Base-by-base conservation (phyloP, 1,140 invertebrate genomes). In the Brachionus angularis region DNA sequence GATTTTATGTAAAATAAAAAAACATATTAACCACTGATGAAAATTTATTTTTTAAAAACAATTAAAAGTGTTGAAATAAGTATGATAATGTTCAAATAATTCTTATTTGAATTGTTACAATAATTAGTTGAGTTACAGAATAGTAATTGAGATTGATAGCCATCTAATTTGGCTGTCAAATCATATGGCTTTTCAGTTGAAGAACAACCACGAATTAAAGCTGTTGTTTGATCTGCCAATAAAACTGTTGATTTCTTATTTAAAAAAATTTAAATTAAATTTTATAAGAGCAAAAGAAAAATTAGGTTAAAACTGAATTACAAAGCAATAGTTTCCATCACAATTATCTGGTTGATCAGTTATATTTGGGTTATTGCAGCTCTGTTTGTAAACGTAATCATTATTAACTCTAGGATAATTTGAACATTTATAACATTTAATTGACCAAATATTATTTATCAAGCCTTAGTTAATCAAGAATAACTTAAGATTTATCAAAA, bases 171-270 rank as follows among this genome's bases (percentile, higher is more conserved):
- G 5, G 53, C 39, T 14, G 16, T 14, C 12, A 58, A 36, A 18
- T 58, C 53, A 39, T 23, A 42, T 3, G 27, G 36, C 39, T 58
- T 58, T 31, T 58, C 53, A 25, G 18, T 58, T 39, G 34, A 25
- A 12, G 53, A 16, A 39, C 53, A 58, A 23, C 53, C 53, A 23
- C 53, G 33, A 21, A 58, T 4, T 8, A 58, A 25, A 39, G 53
- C 34, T 39, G 16, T 23, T 10, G 7, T 58, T 8, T 23, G 16
- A 16, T 58, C 53, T n/a, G 53, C 53, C 33, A 58, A 23, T 42
- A 58, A 21, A 39, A 39, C 33, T 25, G 33, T 39, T 5, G 53
- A 58, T 58, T 58, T 58, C 53, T 58, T 50, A 23, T 50, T 23
- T 5, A 8, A 31, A 31, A 53, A 53, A 31, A n/a, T 12, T 33